These are phyloP conservation scores for Alitta virens DNA, from an alignment of 2,888 invertebrate genomes.

Conservation along the genomic window DNA sequence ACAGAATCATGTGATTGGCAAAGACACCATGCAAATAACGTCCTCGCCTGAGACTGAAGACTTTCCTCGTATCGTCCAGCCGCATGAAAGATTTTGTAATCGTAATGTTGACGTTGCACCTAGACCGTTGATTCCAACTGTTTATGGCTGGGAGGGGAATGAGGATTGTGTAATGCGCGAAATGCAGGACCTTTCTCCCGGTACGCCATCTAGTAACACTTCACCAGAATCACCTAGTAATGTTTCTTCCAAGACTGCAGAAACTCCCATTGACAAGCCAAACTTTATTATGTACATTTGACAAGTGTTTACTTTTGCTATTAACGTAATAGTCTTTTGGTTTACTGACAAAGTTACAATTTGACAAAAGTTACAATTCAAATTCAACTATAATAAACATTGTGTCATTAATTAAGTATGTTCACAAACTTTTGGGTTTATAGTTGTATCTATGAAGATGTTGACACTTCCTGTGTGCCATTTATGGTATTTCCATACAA, in stretches of 20 bases:
- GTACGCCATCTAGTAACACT: not conserved
- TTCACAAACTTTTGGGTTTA: too few relatives aligned
- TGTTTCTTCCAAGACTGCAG: not conserved
- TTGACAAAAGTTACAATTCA: too few relatives aligned
- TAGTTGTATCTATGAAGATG: too few relatives aligned
- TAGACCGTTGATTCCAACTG: conserved; percentile 8
- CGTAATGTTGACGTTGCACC: too few relatives aligned
- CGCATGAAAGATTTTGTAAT: conserved; percentile 3
- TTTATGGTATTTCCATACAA: too few relatives aligned
- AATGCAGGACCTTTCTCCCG: conserved; percentile 1
- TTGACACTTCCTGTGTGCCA: too few relatives aligned
- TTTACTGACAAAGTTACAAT: too few relatives aligned
- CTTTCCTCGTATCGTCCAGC: conserved; percentile 12
- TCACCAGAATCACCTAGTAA: not conserved
- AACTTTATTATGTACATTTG: conserved; percentile 19
- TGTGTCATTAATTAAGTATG: too few relatives aligned
- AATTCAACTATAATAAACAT: too few relatives aligned
- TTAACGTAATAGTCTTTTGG: too few relatives aligned
- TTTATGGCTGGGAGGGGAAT: conserved; percentile 8
- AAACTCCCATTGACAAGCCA: conserved; percentile 8
- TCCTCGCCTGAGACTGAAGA: conserved; percentile 2
- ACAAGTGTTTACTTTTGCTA: not conserved
- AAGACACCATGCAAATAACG: not conserved
- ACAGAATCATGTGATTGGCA: conserved; percentile 13
- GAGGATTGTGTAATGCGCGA: conserved; percentile 1